Evolutionary conservation across 2,888 invertebrate species (phyloP).

Genomic region (Periphyllus acericola): DNA sequence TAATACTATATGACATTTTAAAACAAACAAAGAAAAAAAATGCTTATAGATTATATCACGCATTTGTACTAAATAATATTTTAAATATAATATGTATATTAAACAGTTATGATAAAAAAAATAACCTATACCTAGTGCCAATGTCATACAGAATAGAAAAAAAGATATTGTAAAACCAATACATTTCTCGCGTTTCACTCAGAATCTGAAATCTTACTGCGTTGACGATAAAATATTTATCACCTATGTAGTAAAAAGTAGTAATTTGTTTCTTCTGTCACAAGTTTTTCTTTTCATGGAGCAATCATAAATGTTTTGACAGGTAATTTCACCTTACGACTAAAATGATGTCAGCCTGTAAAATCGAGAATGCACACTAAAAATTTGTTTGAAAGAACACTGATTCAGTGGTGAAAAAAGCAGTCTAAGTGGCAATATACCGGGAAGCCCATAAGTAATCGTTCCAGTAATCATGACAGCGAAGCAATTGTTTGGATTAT

Average conservation of each 20-base stretch:
- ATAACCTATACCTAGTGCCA: no score
- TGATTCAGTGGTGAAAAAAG: not conserved
- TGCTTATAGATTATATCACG: no score
- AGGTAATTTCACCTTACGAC: not conserved
- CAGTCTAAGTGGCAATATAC: not conserved
- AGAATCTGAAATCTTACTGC: not conserved
- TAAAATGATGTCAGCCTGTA: not conserved
- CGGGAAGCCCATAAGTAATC: not conserved
- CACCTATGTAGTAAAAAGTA: not conserved
- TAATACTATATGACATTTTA: no score
- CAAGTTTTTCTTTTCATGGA: not conserved
- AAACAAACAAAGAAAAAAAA: no score
- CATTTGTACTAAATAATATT: no score
- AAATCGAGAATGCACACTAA: not conserved
- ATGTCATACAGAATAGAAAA: no score
- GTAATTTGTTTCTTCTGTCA: not conserved
- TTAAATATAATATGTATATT: no score
- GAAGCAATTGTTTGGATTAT: not conserved
- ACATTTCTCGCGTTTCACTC: not conserved
- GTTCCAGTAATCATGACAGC: not conserved
- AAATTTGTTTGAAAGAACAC: not conserved
- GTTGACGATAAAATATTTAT: not conserved
- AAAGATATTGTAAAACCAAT: not conserved
- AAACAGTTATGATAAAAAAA: no score
- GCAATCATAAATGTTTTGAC: not conserved